A percentile compares a stretch with the other conserved stretches of the same genome.
Conservation (phyloP, 2,888 invertebrate genomes). For the Lasioglossum vierecki region DNA sequence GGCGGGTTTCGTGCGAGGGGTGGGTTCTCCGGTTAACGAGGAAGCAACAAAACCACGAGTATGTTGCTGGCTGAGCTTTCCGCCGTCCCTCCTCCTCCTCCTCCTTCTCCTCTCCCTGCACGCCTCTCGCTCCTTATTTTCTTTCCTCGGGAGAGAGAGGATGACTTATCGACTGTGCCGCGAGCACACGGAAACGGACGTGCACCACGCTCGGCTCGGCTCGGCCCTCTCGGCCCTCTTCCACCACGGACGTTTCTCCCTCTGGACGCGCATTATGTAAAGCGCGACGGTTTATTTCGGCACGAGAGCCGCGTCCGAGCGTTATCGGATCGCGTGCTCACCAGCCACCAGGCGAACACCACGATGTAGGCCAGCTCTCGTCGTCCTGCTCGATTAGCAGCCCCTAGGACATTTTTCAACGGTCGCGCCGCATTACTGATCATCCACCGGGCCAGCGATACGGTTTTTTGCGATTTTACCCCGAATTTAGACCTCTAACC, state of each 20-base stretch:
- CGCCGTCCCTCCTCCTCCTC: conserved; percentile 11
- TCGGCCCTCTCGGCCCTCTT: conserved; percentile 32
- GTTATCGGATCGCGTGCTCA: conserved; percentile 82
- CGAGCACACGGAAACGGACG: conserved; percentile 74
- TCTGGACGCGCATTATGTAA: conserved; percentile 80
- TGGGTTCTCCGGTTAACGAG: conserved; percentile 56
- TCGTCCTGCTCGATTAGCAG: conserved; percentile 73
- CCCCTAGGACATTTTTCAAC: conserved; percentile 74
- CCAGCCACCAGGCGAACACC: conserved; percentile 73
- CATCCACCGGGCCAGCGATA: conserved; percentile 55
- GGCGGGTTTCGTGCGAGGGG: conserved; percentile 40
- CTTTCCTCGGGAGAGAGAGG: conserved; percentile 35
- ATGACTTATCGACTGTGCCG: conserved; percentile 67
- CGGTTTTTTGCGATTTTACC: neutral
- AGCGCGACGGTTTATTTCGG: conserved; percentile 83
- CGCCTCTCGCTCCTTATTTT: conserved; percentile 16
- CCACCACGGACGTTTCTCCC: conserved; percentile 51
- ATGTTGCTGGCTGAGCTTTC: conserved; percentile 55
- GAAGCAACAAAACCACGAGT: conserved; percentile 57
- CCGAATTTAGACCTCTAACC: neutral
- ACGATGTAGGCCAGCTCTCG: conserved; percentile 76
- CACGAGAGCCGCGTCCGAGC: conserved; percentile 76
- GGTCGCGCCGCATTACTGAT: conserved; percentile 52
- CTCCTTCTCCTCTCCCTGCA: neutral
- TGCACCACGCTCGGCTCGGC: conserved; percentile 64